Base-by-base conservation (phyloP, 2,888 invertebrate species). In the Trissoscelio sp. region DNA sequence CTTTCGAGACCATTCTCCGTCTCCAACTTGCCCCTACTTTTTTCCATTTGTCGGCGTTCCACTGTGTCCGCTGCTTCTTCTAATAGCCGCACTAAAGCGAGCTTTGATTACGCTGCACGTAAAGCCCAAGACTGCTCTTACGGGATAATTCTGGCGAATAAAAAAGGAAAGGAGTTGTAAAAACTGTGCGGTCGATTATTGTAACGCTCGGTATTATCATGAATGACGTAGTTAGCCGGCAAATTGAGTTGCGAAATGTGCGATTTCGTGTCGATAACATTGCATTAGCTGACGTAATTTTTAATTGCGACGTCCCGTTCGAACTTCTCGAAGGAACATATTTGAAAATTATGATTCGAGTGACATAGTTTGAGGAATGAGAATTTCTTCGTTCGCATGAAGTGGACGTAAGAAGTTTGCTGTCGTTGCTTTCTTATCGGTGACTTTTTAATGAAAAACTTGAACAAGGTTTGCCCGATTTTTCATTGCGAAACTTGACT, bases 101-200 rank as follows among this genome's bases (percentile, higher is more conserved):
- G 70, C 79, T 83, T 79, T 84, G 79, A 83, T 84, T 77, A 72
- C 64, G 55, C 57, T 60, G 69, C 69, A 57, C 66, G 46, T 53
- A 72, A 64, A 67, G 67, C n/a, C 53, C 34, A 46, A 22, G 64
- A 53, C 48, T 46, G 46, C 34, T 70, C 53, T 62, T 78, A 64
- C 51, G 24, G 53, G 39, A 44, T 53, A 60, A 53, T 60, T 60
- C 34, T 42, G n/a, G 20, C 20, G 37, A 20, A 42, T 37, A 53
- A 48, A 57, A 70, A 42, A 70, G 6, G 28, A 6, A 39, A 60
- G 37, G 58, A 58, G 58, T 20, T 57, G 58, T 67, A 67, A 66
- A 75, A 75, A 51, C 42, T 48, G 34, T 22, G 51, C 31, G 16
- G 37, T 28, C 53, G 60, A 64, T 44, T 51, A 72, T 79, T 66